phyloP scores from a whole-genome alignment of 2,113 vertebrate species.

The Otocyon megalotis region DNA sequence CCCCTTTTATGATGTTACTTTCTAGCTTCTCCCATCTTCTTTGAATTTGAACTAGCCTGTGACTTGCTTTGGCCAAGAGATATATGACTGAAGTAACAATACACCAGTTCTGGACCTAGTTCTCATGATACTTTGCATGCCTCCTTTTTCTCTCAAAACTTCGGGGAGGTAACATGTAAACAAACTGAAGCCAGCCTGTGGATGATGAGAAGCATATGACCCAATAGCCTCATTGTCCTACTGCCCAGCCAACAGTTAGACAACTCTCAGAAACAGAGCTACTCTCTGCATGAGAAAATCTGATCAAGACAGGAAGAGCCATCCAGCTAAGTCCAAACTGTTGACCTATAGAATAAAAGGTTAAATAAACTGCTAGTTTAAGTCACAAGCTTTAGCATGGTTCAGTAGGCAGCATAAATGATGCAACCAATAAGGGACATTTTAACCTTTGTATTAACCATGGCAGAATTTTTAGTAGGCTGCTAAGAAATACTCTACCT shows the following conservation, averaged over 20 bases:
- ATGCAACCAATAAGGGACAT: neutral
- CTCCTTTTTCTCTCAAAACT: neutral
- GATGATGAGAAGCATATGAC: neutral
- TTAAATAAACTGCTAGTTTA: neutral
- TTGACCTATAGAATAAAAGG: neutral
- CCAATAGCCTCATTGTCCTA: neutral
- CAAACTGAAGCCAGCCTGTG: neutral
- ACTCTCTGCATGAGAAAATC: neutral
- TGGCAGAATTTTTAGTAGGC: neutral
- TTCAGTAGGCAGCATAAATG: neutral
- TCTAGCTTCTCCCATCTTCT: neutral
- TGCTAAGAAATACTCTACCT: constrained; percentile 25
- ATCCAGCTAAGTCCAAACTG: neutral
- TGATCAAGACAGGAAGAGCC: neutral
- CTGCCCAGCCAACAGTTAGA: neutral
- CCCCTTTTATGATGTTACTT: neutral
- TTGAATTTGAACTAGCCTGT: neutral
- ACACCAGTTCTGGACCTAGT: neutral
- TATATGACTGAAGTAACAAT: neutral
- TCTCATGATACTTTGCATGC: neutral
- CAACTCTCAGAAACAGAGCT: neutral
- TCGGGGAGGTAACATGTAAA: neutral
- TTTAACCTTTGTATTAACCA: neutral
- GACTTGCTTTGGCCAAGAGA: neutral
- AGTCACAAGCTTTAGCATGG: neutral